phyloP scores from a whole-genome alignment of 2,113 vertebrate genomes.

The Lasiurus borealis region DNA sequence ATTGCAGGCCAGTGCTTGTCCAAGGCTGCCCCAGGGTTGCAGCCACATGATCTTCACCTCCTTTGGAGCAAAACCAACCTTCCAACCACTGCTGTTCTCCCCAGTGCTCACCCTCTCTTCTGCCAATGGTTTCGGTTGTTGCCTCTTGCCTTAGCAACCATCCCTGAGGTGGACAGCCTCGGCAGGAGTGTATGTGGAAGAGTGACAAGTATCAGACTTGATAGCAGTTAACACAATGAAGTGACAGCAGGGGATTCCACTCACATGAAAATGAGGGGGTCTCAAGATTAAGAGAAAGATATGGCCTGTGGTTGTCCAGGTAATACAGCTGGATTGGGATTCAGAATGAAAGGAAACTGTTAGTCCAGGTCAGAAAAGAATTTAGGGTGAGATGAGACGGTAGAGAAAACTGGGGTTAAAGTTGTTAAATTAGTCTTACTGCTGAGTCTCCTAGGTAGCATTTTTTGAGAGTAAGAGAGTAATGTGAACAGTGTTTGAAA shows the following conservation, averaged over 20 bases:
- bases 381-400: neutral
- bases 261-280: neutral
- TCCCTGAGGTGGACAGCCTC: neutral
- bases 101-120: rapidly evolving
- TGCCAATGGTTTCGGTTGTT: neutral
- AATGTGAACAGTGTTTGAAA: neutral
- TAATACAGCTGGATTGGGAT: neutral
- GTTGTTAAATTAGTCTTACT: neutral
- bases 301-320: neutral
- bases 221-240: neutral
- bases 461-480: neutral
- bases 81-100: neutral
- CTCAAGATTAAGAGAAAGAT: neutral
- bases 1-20: neutral
- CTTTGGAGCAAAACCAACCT: neutral
- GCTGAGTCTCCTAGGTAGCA: neutral
- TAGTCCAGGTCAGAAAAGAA: neutral
- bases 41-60: rapidly evolving
- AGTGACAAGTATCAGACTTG: neutral
- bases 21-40: neutral
- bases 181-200: rapidly evolving
- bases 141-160: neutral
- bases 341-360: neutral
- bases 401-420: neutral
- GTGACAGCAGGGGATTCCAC: neutral